These are phyloP conservation scores for Hydrochoerus hydrochaeris DNA, from an alignment of 2,113 vertebrate genomes.

Conservation along the genomic window DNA sequence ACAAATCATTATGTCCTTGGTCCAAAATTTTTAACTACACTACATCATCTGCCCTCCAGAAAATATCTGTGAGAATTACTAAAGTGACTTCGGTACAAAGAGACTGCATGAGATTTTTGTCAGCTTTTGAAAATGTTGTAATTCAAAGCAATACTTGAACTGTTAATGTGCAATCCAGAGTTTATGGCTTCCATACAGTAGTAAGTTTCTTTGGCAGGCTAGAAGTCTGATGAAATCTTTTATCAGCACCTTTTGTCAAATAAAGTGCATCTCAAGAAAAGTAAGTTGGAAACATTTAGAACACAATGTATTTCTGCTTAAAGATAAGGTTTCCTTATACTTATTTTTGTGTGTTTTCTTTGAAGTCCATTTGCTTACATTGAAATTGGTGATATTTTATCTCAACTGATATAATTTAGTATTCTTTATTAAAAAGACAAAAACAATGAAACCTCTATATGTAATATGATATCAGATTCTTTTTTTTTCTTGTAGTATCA, in stretches of 20 bases:
- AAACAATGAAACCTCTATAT: not conserved
- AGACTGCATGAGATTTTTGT: constrained; percentile 51
- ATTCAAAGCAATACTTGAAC: constrained; percentile 69
- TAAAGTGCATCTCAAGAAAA: constrained; percentile 56
- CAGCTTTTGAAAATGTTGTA: constrained; percentile 62
- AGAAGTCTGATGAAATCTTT: constrained; percentile 58
- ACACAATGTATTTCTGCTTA: constrained; percentile 21
- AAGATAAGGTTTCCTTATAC: constrained; percentile 1
- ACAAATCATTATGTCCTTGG: constrained; percentile 88
- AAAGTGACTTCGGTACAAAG: constrained; percentile 63
- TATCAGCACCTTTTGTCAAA: constrained; percentile 52
- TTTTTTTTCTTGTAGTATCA: not conserved
- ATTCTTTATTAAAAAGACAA: not conserved
- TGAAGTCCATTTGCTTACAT: not conserved
- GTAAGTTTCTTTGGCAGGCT: constrained; percentile 62
- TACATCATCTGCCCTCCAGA: constrained; percentile 53
- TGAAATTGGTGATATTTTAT: not conserved
- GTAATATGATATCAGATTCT: not conserved
- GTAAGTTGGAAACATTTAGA: not conserved
- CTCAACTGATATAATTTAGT: not conserved
- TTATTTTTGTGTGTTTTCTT: not conserved
- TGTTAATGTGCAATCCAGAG: constrained; percentile 47
- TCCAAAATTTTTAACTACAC: constrained; percentile 81
- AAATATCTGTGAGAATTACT: constrained; percentile 77
- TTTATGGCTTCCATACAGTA: constrained; percentile 57